Evolutionary conservation across 2,113 vertebrate genomes (phyloP).

Genomic region (Chaenocephalus aceratus): DNA sequence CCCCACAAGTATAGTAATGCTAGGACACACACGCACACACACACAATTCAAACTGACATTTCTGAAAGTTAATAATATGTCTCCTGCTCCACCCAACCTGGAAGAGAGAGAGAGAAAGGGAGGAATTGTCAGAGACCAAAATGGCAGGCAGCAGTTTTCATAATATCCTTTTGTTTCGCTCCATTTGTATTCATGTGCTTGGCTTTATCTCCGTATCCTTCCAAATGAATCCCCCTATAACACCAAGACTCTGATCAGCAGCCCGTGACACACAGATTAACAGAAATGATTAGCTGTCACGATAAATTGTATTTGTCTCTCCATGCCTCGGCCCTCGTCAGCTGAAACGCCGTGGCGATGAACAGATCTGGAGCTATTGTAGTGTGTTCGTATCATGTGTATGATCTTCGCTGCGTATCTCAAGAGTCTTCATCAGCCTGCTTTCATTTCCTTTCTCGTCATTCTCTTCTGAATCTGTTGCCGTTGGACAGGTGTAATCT

Average conservation of each 20-base stretch:
- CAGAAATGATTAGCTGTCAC: conserved; percentile 80
- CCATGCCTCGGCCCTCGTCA: conserved; percentile 53
- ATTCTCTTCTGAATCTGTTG: conserved; percentile 17
- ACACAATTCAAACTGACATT: conserved; percentile 49
- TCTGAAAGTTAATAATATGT: conserved; percentile 87
- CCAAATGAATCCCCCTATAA: conserved; percentile 73
- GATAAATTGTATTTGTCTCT: conserved; percentile 70
- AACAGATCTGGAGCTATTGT: conserved; percentile 51
- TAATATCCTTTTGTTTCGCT: conserved; percentile 64
- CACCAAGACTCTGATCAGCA: conserved; percentile 64
- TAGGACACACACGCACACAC: conserved; percentile 29
- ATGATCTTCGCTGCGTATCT: conserved; percentile 59
- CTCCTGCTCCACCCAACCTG: conserved; percentile 90
- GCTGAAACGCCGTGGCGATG: neutral
- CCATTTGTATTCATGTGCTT: conserved; percentile 72
- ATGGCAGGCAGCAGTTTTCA: conserved; percentile 62
- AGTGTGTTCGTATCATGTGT: conserved; percentile 38
- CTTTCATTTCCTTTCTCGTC: conserved; percentile 72
- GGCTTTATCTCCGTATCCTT: conserved; percentile 66
- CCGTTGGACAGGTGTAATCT: conserved; percentile 47
- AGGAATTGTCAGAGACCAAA: conserved; percentile 56
- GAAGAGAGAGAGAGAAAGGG: conserved; percentile 63
- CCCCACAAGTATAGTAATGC: too few relatives aligned
- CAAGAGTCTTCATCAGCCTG: conserved; percentile 58
- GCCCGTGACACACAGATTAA: conserved; percentile 76